Evolutionary conservation across 1,140 invertebrate species (phyloP), one percentile per base, ranked within the genome.

Genomic region (Bicyclus anynana): DNA sequence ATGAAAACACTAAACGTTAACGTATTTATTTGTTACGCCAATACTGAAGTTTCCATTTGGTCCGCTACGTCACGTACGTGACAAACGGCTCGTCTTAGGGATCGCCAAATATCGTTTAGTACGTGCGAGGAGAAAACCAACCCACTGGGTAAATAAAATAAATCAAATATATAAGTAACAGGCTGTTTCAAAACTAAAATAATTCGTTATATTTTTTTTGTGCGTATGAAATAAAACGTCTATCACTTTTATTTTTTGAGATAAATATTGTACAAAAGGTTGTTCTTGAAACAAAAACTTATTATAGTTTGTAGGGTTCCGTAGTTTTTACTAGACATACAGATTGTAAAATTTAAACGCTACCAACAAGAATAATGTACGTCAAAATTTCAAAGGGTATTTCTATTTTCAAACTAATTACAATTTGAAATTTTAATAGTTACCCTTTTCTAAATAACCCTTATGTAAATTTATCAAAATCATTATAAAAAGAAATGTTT

Each of bases 71-170:
- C 84, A 87, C 84, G 84, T 86, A 82, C 84, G 84, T 87, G 84
- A 87, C 84, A 86, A 84, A 85, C 83, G 70, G 72, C 65, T 84
- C 83, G 83, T 88, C 84, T 86, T 83, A 84, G 83, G 81, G 84
- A 88, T 88, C 81, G 84, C 84, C 84, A 88, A 88, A 88, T 88
- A 88, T 86, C 84, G 84, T 85, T 86, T 88, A 88, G 80, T 86
- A 86, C 83, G 85, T 88, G 85, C 72, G 72, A 77, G 73, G 65
- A 82, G 83, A 78, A 87, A 87, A 83, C 83, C 82, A 76, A 84
- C 80, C 74, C 76, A 67, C 61, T 72, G 81, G 76, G 77, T 86
- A 86, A 86, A 87, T 87, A 86, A 87, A 84, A 82, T 85, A 86
- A 88, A 88, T 85, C 84, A 84, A 84, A 84, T 77, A 80, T 77